phyloP scores from a whole-genome alignment of 2,797 vertebrate genomes.

The Picus viridis region DNA sequence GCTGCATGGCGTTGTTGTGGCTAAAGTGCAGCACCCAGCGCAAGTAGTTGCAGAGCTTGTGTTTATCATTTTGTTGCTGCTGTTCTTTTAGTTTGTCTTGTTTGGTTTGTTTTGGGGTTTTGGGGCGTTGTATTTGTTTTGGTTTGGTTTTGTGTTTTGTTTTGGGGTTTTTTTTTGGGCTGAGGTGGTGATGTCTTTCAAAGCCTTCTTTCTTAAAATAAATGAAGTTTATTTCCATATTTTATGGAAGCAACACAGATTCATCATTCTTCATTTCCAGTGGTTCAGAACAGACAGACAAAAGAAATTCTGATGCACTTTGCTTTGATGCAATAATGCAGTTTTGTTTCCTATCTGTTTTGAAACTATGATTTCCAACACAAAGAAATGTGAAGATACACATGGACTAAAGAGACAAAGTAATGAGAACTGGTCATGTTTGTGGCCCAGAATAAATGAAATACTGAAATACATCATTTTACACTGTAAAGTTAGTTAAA shows the following conservation, averaged over 20 bases:
- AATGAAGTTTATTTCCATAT: neutral
- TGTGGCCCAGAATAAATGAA: neutral
- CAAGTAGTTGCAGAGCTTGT: neutral
- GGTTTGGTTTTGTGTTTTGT: neutral
- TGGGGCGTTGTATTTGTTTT: too few species aligned
- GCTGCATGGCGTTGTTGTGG: too few species aligned
- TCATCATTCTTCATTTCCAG: neutral
- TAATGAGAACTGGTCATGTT: neutral
- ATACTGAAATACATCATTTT: neutral
- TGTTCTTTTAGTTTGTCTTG: neutral
- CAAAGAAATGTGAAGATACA: neutral
- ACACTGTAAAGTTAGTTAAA: neutral
- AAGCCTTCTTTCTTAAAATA: neutral
- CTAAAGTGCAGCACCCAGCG: too few species aligned
- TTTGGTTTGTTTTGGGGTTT: too few species aligned
- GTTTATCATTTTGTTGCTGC: neutral
- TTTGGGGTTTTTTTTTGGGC: neutral
- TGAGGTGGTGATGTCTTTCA: neutral
- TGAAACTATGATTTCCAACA: neutral
- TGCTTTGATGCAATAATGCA: neutral
- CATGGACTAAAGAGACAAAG: neutral
- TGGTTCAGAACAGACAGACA: neutral
- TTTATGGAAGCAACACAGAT: neutral
- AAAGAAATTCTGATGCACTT: neutral
- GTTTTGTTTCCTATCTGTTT: neutral